Conservation (phyloP, 2,113 vertebrate species). For the Scartelaos histophorus region DNA sequence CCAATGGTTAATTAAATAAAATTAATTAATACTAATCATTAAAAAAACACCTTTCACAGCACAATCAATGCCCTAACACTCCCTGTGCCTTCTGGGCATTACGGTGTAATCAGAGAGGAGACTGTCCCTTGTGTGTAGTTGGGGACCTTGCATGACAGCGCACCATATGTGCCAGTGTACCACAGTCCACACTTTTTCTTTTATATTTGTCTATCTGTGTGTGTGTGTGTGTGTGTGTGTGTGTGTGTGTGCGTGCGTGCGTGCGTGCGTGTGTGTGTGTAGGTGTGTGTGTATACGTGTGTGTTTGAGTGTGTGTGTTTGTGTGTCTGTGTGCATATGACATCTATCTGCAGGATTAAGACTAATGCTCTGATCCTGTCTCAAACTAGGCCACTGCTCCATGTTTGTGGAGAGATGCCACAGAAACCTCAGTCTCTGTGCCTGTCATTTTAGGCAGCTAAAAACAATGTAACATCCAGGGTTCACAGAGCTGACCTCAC, state of each 20-base stretch:
- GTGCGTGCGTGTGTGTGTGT: constrained; percentile 12
- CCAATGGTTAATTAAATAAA: too few relatives aligned
- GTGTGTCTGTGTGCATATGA: constrained; percentile 36
- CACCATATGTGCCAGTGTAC: constrained; percentile 43
- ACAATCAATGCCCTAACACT: not conserved
- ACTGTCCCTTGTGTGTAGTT: constrained; percentile 32
- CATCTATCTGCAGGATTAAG: constrained; percentile 74
- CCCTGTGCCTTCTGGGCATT: constrained; percentile 26
- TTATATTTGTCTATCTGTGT: constrained; percentile 30
- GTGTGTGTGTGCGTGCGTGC: not conserved
- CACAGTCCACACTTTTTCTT: constrained; percentile 23
- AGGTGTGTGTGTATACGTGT: too few relatives aligned
- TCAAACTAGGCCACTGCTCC: constrained; percentile 70
- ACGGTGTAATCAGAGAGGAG: constrained; percentile 42
- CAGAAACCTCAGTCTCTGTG: constrained; percentile 30
- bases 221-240: not conserved
- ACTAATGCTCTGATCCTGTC: constrained; percentile 73
- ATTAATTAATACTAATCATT: too few relatives aligned
- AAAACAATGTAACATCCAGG: constrained; percentile 32
- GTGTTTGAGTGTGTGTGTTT: not conserved
- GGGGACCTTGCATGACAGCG: constrained; percentile 50
- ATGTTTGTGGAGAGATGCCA: constrained; percentile 40
- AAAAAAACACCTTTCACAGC: constrained; percentile 6
- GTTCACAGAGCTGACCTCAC: constrained; percentile 39
- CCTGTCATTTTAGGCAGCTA: constrained; percentile 30